Percentiles rank a stretch among this genome's conserved stretches.
phyloP scores from a whole-genome alignment of 1,140 invertebrate genomes.

The Saccostrea echinata region DNA sequence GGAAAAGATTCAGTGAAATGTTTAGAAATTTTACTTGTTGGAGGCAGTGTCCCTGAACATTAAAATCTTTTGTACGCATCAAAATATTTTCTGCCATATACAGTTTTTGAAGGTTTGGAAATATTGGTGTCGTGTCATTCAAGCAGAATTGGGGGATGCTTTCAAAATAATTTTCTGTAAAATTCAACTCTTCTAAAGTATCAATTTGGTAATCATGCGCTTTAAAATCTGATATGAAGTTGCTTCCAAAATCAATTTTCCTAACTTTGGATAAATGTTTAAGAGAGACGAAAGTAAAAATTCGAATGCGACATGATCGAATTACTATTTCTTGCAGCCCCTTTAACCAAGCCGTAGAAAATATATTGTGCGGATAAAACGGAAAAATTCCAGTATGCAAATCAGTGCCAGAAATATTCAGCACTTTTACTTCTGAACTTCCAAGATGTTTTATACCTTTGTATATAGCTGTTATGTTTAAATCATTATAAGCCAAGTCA shows the following conservation, averaged over 20 bases:
- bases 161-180: neutral
- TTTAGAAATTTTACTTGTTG: neutral
- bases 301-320: neutral
- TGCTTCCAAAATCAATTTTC: neutral
- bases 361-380: neutral
- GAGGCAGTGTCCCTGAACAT: neutral
- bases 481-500: conserved; percentile 32
- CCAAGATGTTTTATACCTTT: neutral
- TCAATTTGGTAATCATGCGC: neutral
- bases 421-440: neutral
- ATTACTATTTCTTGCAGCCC: neutral
- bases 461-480: neutral
- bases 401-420: conserved; percentile 21
- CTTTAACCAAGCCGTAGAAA: neutral
- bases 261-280: neutral
- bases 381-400: neutral
- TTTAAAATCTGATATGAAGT: neutral
- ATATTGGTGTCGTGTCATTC: neutral
- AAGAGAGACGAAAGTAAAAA: neutral
- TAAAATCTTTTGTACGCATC: neutral
- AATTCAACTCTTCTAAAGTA: neutral
- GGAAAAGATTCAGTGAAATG: neutral
- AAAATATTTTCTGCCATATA: neutral
- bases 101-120: neutral
- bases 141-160: neutral